Evolutionary conservation across 2,797 vertebrate species (phyloP).

Genomic region (Diceros bicornis): DNA sequence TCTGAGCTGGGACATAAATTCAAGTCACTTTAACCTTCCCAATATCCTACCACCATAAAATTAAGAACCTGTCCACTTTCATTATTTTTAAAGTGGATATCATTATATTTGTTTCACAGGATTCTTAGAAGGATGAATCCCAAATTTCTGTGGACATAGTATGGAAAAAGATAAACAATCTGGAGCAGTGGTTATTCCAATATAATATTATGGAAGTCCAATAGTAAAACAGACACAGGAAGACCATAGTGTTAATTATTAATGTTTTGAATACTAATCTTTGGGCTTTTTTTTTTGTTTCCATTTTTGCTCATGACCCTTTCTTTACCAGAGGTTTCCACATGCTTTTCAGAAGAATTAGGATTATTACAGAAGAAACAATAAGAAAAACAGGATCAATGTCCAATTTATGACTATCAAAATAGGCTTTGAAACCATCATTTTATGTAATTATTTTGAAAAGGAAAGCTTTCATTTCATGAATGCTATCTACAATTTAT

Average conservation of each 20-base stretch:
- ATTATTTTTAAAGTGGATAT: neutral
- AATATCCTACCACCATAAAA: neutral
- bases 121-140: neutral
- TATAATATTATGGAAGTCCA: neutral
- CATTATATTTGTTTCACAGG: neutral
- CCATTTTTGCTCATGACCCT: neutral
- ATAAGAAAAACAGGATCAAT: neutral
- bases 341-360: neutral
- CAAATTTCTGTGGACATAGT: neutral
- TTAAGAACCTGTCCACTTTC: neutral
- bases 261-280: neutral
- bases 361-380: neutral
- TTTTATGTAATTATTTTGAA: neutral
- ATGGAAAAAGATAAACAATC: neutral
- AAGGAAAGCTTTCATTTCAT: neutral
- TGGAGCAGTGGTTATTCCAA: neutral
- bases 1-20: neutral
- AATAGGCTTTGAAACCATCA: neutral
- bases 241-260: neutral
- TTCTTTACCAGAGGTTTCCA: neutral
- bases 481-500: neutral
- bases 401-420: neutral
- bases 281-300: neutral
- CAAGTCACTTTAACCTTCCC: neutral
- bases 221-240: neutral